Percentiles rank a stretch among this genome's conserved stretches.
Evolutionary conservation across 2,113 vertebrate species (phyloP).

Genomic region (Sander vitreus): DNA sequence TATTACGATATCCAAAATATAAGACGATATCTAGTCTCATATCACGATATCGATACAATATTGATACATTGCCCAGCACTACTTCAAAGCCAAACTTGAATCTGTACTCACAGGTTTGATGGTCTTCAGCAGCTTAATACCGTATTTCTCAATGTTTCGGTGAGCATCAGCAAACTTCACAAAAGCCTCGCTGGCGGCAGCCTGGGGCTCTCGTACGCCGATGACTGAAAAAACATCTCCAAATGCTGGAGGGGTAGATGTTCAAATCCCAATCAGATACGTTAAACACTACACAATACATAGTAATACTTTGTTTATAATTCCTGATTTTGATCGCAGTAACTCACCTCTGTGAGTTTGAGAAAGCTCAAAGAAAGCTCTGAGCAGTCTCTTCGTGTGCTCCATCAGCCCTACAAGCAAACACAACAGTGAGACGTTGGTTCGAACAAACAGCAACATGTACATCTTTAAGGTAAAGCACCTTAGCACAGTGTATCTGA

Average conservation of each 20-base stretch:
- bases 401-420: conserved; percentile 91
- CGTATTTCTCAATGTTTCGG: conserved; percentile 97
- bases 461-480: background rate
- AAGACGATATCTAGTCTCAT: too few relatives aligned
- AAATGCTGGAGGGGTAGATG: conserved; percentile 79
- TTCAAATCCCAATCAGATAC: background rate
- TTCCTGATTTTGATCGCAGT: background rate
- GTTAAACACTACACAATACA: background rate
- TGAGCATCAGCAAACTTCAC: conserved; percentile 98
- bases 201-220: conserved; percentile 95
- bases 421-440: background rate
- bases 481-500: background rate
- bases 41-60: too few relatives aligned
- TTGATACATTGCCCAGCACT: too few relatives aligned
- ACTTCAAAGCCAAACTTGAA: background rate
- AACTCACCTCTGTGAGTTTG: conserved; percentile 95
- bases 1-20: too few relatives aligned
- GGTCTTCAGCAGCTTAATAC: conserved; percentile 96
- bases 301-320: too few relatives aligned
- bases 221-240: conserved; percentile 99
- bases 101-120: conserved; percentile 93
- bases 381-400: conserved; percentile 94
- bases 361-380: conserved; percentile 97
- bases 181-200: conserved; percentile 97
- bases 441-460: background rate